Evolutionary conservation across 2,797 vertebrate species (phyloP), one percentile per base, ranked within the genome.

Genomic region (Botia almorhae): DNA sequence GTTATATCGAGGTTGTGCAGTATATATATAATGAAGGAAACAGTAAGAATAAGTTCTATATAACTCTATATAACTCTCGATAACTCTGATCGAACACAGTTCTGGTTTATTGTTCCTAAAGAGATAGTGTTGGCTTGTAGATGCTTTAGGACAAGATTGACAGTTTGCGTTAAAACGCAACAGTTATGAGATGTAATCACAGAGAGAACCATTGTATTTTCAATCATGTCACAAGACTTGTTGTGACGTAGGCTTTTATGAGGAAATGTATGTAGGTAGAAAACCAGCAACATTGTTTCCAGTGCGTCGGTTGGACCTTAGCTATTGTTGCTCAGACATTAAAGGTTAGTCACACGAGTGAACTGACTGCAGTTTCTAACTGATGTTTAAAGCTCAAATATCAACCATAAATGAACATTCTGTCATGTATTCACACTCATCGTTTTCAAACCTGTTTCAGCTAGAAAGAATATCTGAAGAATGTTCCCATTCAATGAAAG

Each of bases 181-280:
- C 77, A 71, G 69, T 64, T 70, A 50, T 73, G 60, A 65, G 69
- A 80, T 46, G 33, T 56, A 80, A 73, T 33, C 77, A 80, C 69
- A 56, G 60, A 79, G 11, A 39, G 46, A 7, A 64, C n/a, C 16
- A n/a, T 63, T 23, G 23, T 1, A 63, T 2, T 16, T 29, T 63
- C 14, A 64, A 33, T 21, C 26, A 29, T 46, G 6, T 29, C 39
- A 71, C 26, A 3, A 16, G 68, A 55, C n/a, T 36, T 29, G n/a
- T 16, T 69, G 76, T 60, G 53, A 55, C 26, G 33, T 33, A 21
- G 43, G 7, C 21, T 63, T 50, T 64, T 14, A 8, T 21, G 21
- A 4, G 36, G 23, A 43, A 58, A 56, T 58, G 4, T 69, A 29
- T 60, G 21, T 69, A 53, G 36, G 23, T 19, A 43, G 23, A 16